A percentile compares a stretch with the other conserved stretches of the same genome.
Evolutionary conservation across 1,140 invertebrate species (phyloP).

Genomic region (Bombus superbus): DNA sequence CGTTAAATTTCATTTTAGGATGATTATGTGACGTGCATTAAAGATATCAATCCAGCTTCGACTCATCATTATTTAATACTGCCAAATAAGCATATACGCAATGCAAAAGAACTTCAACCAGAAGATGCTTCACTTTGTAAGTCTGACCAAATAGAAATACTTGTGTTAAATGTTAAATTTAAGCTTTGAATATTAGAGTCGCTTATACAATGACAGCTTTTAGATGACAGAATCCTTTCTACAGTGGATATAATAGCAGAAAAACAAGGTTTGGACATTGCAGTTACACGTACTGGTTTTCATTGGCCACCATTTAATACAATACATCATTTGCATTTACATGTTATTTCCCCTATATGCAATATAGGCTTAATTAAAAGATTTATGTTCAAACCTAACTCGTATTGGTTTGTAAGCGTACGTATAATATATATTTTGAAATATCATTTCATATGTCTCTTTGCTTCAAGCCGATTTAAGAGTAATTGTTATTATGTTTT

Average conservation of each 20-base stretch:
- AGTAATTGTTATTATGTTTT: conserved; percentile 57
- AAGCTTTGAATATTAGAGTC: conserved; percentile 4
- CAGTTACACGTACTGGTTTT: conserved; percentile 90
- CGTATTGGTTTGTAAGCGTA: conserved; percentile 94
- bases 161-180: neutral
- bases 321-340: conserved; percentile 93
- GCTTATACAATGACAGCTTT: conserved; percentile 55
- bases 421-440: conserved; percentile 72
- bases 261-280: conserved; percentile 82
- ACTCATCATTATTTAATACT: conserved; percentile 92
- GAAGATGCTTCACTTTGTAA: conserved; percentile 87
- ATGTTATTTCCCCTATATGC: conserved; percentile 91
- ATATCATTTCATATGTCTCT: neutral
- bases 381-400: conserved; percentile 89
- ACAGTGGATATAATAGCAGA: conserved; percentile 84
- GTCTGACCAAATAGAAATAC: conserved; percentile 53
- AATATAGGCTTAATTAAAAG: conserved; percentile 88
- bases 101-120: conserved; percentile 87
- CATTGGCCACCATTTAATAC: conserved; percentile 96
- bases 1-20: conserved; percentile 84
- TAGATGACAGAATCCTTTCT: conserved; percentile 86
- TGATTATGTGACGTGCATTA: conserved; percentile 90
- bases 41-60: conserved; percentile 92
- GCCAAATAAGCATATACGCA: conserved; percentile 89
- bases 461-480: neutral